Evolutionary conservation across 2,113 vertebrate species (phyloP), one percentile per base, ranked within the genome.

Genomic region (Rhinoptilus africanus): DNA sequence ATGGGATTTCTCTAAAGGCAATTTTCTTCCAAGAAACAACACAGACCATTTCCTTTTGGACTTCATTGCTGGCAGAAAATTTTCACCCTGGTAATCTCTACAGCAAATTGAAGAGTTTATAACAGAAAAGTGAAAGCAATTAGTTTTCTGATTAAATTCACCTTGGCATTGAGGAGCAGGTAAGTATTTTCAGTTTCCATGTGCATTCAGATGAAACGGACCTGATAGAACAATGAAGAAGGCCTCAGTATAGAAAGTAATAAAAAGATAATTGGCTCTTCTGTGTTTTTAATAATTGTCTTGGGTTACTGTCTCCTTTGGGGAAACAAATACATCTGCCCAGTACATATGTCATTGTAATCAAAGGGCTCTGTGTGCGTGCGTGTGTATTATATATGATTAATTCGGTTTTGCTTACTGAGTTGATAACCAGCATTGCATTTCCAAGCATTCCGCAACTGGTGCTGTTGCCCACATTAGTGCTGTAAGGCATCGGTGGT

Each of bases 111-210:
- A 95, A 85, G 66, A 88, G 62, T 91, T 97, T 91, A 76, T 96
- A 82, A 69, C 67, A 93, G 71, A 94, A 93, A 96, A 96, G 57
- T 93, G 89, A 94, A 96, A 93, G 81, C 87, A 96, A 92, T 96
- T 96, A 96, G 91, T 91, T 95, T 95, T 88, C 92, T 93, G 74
- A 96, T 95, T 95, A 94, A 92, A 96, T 95, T 94, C 89, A 93
- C 62, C 35, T 88, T 94, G 91, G 85, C 76, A 50, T 37, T 72
- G 81, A 96, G 87, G 71, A 88, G 15, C 66, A 94, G 92, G 84
- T 94, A 67, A 91, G 76, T 20, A 60, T 94, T 94, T 91, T 91
- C 64, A 27, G 76, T 87, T 96, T 96, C 48, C n/a, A 32, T 64
- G 62, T 91, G 69, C 87, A 79, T 72, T 96, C 85, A 88, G 62